Conservation (phyloP, 1,140 invertebrate genomes). For the Diachasmimorpha longicaudata region DNA sequence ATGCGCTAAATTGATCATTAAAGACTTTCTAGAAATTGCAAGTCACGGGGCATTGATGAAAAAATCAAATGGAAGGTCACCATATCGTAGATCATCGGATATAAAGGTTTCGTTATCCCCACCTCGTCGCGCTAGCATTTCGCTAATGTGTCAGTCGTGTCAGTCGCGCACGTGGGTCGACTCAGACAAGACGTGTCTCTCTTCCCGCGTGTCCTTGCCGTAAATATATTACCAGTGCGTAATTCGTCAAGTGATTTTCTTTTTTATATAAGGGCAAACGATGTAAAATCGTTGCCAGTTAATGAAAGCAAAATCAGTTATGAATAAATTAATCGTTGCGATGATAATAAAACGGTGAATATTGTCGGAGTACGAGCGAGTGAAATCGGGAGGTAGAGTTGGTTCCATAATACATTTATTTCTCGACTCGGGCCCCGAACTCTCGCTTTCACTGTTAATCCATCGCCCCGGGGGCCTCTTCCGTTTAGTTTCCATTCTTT, state of each 20-base stretch:
- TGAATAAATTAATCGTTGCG: neutral
- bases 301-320: too few species aligned
- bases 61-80: neutral
- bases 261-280: neutral
- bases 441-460: neutral
- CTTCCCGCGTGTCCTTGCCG: neutral
- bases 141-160: neutral
- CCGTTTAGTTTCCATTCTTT: neutral
- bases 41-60: neutral
- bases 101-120: neutral
- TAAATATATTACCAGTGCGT: neutral
- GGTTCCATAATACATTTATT: too few species aligned
- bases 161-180: conserved; percentile 23
- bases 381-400: neutral
- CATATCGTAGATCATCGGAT: neutral
- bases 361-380: neutral
- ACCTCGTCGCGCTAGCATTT: neutral
- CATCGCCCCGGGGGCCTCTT: neutral
- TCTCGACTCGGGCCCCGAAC: neutral
- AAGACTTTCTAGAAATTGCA: too few species aligned
- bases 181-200: conserved; percentile 13
- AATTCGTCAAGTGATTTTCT: neutral
- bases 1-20: too few species aligned
- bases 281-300: neutral
- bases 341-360: neutral